phyloP scores from a whole-genome alignment of 2,797 vertebrate genomes.

The Rhodeus uyekii region DNA sequence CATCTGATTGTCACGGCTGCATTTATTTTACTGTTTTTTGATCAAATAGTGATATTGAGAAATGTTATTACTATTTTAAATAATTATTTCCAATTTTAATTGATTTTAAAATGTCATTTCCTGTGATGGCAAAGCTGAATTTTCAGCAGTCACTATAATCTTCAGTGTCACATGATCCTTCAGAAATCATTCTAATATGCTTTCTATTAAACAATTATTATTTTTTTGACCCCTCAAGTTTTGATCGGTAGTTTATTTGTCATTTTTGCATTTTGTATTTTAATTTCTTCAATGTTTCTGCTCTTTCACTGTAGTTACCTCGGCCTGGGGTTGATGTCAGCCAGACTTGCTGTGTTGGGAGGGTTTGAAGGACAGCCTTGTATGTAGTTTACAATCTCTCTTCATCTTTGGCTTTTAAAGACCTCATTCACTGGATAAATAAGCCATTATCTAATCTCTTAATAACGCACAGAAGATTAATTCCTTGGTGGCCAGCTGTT shows the following conservation, averaged over 20 bases:
- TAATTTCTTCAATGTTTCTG: background rate
- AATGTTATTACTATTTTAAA: background rate
- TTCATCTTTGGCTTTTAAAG: constrained; percentile 62
- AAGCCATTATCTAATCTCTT: constrained; percentile 82
- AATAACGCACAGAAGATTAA: constrained; percentile 77
- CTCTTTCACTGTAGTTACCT: constrained; percentile 84
- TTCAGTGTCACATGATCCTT: background rate
- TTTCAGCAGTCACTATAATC: background rate
- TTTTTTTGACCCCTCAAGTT: background rate
- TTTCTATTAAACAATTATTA: background rate
- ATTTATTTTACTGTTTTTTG: too few relatives aligned
- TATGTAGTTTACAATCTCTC: constrained; percentile 74
- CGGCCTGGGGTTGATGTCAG: constrained; percentile 94
- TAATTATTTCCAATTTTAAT: too few relatives aligned
- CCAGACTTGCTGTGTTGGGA: constrained; percentile 87
- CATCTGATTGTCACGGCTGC: too few relatives aligned
- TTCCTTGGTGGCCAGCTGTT: constrained; percentile 75
- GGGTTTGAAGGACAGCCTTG: constrained; percentile 80
- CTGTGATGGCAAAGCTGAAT: background rate
- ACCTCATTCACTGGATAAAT: constrained; percentile 68
- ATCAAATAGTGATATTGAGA: background rate
- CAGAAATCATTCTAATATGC: background rate
- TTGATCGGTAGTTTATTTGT: background rate
- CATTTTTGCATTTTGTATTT: background rate
- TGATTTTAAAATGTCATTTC: background rate